phyloP scores from a whole-genome alignment of 2,888 invertebrate species.

The Creontiades dilutus region DNA sequence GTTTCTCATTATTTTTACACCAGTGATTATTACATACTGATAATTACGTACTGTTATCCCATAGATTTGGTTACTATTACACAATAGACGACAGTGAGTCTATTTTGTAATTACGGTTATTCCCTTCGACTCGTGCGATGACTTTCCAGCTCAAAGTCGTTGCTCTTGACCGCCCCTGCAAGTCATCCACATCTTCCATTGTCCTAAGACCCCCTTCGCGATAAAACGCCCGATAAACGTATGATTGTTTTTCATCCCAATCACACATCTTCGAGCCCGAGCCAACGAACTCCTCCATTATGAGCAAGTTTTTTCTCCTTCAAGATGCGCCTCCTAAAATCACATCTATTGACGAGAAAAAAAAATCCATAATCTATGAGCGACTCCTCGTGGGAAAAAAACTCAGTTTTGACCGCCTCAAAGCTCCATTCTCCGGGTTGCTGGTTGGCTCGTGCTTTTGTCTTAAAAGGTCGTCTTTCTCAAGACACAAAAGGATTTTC shows the following conservation, averaged over 20 bases:
- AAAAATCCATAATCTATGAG: constrained; percentile 47
- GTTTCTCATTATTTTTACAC: no score
- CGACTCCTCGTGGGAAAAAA: background rate
- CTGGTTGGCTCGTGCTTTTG: constrained; percentile 24
- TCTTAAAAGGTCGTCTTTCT: constrained; percentile 32
- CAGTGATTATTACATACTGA: no score
- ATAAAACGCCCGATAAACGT: constrained; percentile 37
- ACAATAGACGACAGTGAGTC: background rate
- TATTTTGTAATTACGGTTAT: background rate
- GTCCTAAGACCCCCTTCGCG: background rate
- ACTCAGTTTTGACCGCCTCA: constrained; percentile 10
- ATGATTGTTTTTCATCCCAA: constrained; percentile 43
- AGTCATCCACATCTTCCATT: constrained; percentile 32
- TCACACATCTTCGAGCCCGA: constrained; percentile 34
- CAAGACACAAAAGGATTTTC: constrained; percentile 19
- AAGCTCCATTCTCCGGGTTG: background rate
- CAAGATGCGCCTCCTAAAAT: constrained; percentile 17
- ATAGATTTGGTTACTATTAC: background rate
- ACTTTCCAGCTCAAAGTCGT: constrained; percentile 22
- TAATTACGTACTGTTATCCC: no score
- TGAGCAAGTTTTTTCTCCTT: background rate
- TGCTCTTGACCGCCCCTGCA: constrained; percentile 46
- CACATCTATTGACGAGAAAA: constrained; percentile 30
- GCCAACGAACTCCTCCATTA: constrained; percentile 37
- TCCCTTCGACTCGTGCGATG: background rate